Conservation (phyloP, 1,140 invertebrate genomes). For the Liolophura sinensis region DNA sequence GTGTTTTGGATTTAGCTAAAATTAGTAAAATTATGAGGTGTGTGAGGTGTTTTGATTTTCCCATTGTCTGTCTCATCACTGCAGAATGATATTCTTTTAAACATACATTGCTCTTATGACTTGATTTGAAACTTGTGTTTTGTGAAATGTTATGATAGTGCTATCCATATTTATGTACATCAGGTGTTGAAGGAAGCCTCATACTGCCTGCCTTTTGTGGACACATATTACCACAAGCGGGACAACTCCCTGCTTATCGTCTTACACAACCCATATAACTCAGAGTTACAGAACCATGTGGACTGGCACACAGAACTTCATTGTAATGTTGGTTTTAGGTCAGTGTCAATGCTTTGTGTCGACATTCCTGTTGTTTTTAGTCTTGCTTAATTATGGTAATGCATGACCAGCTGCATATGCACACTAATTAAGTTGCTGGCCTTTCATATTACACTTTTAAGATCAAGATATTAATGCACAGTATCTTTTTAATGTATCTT, state of each 20-base stretch:
- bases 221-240: slow-evolving; percentile 56
- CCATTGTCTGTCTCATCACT: too few relatives aligned
- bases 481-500: too few relatives aligned
- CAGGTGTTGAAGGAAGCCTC: slow-evolving; percentile 50
- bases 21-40: too few relatives aligned
- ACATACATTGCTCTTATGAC: too few relatives aligned
- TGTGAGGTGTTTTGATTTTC: too few relatives aligned
- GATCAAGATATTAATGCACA: too few relatives aligned
- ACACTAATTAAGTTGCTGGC: too few relatives aligned
- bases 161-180: slow-evolving; percentile 5
- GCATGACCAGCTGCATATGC: too few relatives aligned
- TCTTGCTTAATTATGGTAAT: background rate
- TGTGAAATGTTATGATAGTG: background rate
- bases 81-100: too few relatives aligned
- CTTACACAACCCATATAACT: slow-evolving; percentile 53
- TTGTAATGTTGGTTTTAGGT: slow-evolving; percentile 59
- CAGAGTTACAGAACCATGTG: slow-evolving; percentile 47
- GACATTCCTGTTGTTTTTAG: background rate
- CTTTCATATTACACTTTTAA: slow-evolving; percentile 1
- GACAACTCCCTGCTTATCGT: slow-evolving; percentile 53
- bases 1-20: too few relatives aligned
- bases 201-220: slow-evolving; percentile 48
- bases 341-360: slow-evolving; percentile 1
- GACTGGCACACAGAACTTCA: slow-evolving; percentile 55
- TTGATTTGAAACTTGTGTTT: too few relatives aligned